Evolutionary conservation across 2,888 invertebrate species (phyloP).

Genomic region (Coleophora deauratella): DNA sequence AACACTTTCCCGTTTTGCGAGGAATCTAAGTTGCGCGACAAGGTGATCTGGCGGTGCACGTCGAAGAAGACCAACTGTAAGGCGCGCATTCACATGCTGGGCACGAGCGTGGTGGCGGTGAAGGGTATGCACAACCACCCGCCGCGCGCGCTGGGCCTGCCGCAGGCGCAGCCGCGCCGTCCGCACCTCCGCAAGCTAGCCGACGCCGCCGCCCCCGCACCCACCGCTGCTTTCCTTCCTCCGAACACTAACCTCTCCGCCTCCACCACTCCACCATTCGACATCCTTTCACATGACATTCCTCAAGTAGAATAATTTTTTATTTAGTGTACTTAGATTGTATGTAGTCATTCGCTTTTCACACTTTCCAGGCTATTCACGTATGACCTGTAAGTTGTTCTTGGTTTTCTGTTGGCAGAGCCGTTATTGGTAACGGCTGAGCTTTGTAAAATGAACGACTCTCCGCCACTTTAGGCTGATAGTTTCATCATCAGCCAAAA

Average conservation of each 20-base stretch:
- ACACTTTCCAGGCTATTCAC: too few relatives aligned
- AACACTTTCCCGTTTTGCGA: conserved; percentile 71
- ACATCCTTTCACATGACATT: neutral
- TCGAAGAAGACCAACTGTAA: conserved; percentile 72
- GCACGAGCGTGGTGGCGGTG: conserved; percentile 61
- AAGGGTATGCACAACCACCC: conserved; percentile 71
- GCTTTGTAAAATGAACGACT: too few relatives aligned
- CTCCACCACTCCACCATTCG: neutral
- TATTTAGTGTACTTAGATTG: too few relatives aligned
- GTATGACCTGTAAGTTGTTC: too few relatives aligned
- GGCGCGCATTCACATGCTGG: conserved; percentile 67
- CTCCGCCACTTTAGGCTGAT: too few relatives aligned
- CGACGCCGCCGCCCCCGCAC: conserved; percentile 16
- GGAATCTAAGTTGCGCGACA: conserved; percentile 66
- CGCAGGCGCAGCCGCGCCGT: conserved; percentile 27
- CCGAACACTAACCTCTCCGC: neutral
- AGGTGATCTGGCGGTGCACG: conserved; percentile 70
- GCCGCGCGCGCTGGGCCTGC: conserved; percentile 45
- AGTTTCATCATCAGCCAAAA: too few relatives aligned
- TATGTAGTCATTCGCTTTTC: too few relatives aligned
- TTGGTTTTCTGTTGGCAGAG: too few relatives aligned
- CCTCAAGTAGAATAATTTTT: neutral
- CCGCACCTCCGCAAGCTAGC: conserved; percentile 25
- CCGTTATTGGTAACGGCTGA: too few relatives aligned
- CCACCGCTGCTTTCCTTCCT: neutral